Evolutionary conservation across 92 coral and sea anemone genomes (phyloP), one percentile per base, ranked within the genome.

Genomic region (Anthopleura xanthogrammica): DNA sequence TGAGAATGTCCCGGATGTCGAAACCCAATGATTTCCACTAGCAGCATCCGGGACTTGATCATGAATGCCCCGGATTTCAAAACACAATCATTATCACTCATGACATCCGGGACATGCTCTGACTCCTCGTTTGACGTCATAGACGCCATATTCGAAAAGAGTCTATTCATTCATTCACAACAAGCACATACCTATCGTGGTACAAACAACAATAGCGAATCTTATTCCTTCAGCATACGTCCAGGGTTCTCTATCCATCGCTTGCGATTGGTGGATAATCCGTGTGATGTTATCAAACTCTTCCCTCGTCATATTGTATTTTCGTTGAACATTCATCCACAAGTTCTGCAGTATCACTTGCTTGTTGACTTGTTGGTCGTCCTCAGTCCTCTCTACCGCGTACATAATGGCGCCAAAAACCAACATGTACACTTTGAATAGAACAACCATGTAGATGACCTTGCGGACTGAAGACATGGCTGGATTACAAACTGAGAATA

Each of bases 271-370:
- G 46, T 64, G 75, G 52, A 72, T 72, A 17, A 79, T 56, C 16
- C 76, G 57, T 23, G 88, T 79, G 72, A 85, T 48, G 60, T 79
- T 77, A 24, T 48, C 78, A 79, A 85, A 85, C 58, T 85, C 88
- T 22, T 50, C 14, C 71, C 68, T 52, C 75, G 88, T 85, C 88
- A 85, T 78, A 20, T 85, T 85, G 88, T 85, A 79, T 62, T 79
- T 85, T 29, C 2, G 1, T n/a, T 56, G 68, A 70, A 85, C 50
- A 17, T 7, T 16, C 36, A 16, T 16, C 78, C 72, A 85, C 72
- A 85, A 24, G 22, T 68, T 17, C 60, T 78, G 36, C 19, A 81
- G 12, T 10, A 39, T 40, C 74, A 58, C 48, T 23, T 64, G 83
- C 1, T 80, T 64, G 14, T 80, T 60, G 52, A 13, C 4, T 42